Percentiles rank a stretch among this genome's conserved stretches.
Conservation (phyloP, 2,888 invertebrate species). For the Chaitophorus viminalis region DNA sequence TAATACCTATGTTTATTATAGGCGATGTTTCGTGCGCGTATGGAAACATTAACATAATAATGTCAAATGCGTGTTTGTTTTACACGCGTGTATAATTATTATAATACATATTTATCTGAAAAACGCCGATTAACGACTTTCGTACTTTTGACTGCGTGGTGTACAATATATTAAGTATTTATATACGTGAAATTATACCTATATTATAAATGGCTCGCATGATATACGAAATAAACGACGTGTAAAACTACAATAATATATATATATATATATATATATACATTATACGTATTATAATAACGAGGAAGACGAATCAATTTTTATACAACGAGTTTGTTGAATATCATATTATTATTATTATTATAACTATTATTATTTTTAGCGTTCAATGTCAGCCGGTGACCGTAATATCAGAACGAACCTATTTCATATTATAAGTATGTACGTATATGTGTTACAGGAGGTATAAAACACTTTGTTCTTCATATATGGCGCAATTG, state of each 20-base stretch:
- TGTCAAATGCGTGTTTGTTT: background rate
- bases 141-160: too few species aligned
- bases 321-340: background rate
- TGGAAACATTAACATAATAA: too few species aligned
- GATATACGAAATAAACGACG: background rate
- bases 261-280: too few species aligned
- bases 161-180: too few species aligned
- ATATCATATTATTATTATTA: too few species aligned
- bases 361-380: conserved; percentile 12
- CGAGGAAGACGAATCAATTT: conserved; percentile 27
- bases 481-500: conserved; percentile 34
- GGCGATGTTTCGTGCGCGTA: background rate
- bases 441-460: background rate
- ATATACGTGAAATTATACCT: too few species aligned
- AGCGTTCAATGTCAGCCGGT: conserved; percentile 42
- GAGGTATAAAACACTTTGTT: conserved; percentile 4
- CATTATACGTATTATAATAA: background rate
- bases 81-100: background rate
- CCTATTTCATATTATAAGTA: background rate
- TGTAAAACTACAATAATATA: background rate
- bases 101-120: too few species aligned
- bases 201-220: too few species aligned
- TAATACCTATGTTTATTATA: background rate
- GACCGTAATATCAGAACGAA: background rate
- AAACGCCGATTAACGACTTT: background rate